Evolutionary conservation across 2,888 invertebrate genomes (phyloP).

Genomic region (Chesias legatella): DNA sequence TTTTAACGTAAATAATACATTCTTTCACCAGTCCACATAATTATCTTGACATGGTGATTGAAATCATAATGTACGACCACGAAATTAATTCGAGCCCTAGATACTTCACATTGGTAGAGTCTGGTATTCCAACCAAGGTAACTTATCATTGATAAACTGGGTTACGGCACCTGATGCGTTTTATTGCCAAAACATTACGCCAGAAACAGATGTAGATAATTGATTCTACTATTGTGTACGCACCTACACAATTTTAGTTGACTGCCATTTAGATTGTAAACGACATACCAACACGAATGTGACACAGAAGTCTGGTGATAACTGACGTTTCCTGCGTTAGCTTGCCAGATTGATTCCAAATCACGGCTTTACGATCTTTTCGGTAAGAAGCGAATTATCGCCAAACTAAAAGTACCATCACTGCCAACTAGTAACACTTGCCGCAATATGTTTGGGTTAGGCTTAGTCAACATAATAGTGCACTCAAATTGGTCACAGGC

Average conservation of each 20-base stretch:
- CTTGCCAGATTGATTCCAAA: background rate
- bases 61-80: no score
- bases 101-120: slow-evolving; percentile 1
- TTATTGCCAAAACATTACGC: slow-evolving; percentile 42
- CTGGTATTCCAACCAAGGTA: slow-evolving; percentile 19
- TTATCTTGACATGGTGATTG: no score
- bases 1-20: no score
- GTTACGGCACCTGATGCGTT: slow-evolving; percentile 31
- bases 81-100: no score
- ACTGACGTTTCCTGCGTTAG: slow-evolving; percentile 12
- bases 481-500: no score
- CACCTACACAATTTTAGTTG: slow-evolving; percentile 22
- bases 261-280: slow-evolving; percentile 18
- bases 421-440: no score
- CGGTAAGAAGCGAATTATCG: background rate
- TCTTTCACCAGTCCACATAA: no score
- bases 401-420: background rate
- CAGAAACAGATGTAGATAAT: slow-evolving; percentile 29
- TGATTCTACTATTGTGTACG: slow-evolving; percentile 27
- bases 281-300: slow-evolving; percentile 9
- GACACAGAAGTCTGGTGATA: slow-evolving; percentile 5
- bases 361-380: background rate
- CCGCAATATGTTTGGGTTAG: no score
- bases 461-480: no score
- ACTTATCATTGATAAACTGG: slow-evolving; percentile 32